Percentiles rank a stretch among this genome's conserved stretches.
These are phyloP conservation scores for Acrossocheilus wenchowensis DNA, from an alignment of 2,797 vertebrate species.

Conservation along the genomic window DNA sequence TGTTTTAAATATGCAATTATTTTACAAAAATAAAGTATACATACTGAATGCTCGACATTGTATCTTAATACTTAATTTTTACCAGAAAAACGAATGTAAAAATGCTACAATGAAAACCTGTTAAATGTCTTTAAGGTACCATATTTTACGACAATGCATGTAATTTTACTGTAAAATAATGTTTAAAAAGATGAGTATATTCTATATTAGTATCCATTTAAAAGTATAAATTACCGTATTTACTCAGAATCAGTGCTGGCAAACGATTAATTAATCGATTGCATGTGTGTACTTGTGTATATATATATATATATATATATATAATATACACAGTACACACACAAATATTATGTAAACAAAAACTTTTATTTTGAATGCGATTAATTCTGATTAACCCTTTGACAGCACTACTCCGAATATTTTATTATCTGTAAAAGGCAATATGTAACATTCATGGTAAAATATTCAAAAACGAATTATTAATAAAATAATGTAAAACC, in stretches of 20 bases:
- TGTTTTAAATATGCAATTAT: background rate
- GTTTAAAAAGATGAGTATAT: background rate
- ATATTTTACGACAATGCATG: background rate
- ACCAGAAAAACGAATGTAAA: background rate
- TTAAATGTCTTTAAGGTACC: background rate
- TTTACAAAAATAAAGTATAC: background rate
- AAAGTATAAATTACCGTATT: background rate
- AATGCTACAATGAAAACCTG: background rate
- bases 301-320: too few species aligned
- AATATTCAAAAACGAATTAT: background rate
- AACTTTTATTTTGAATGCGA: too few species aligned
- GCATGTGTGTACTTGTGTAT: too few species aligned
- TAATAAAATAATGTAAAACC: background rate
- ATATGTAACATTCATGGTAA: background rate
- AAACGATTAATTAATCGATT: too few species aligned
- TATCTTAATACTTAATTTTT: background rate
- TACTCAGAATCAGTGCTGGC: too few species aligned
- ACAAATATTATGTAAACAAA: too few species aligned
- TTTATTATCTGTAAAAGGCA: background rate
- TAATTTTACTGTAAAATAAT: background rate
- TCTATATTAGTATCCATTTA: background rate
- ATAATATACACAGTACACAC: too few species aligned
- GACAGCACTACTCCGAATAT: background rate
- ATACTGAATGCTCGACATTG: too few species aligned
- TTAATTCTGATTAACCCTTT: too few species aligned